Conservation (phyloP, 2,797 vertebrate genomes). For the Enteromius argenteus region DNA sequence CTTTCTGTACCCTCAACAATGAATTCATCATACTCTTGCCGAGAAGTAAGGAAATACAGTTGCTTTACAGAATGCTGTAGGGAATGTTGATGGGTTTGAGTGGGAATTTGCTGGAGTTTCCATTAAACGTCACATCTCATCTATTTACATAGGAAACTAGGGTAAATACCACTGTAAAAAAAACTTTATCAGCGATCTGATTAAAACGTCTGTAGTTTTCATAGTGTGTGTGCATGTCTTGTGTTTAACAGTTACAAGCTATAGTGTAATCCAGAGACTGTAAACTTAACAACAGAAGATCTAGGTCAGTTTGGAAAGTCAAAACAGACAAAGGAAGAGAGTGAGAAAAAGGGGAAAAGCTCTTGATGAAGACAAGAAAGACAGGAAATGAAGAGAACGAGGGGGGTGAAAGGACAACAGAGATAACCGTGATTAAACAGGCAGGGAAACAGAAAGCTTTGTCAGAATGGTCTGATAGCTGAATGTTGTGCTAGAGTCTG, state of each 20-base stretch:
- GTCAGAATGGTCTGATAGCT: not conserved
- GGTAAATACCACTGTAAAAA: not conserved
- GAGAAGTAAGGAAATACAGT: slow-evolving; percentile 41
- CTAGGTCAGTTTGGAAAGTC: slow-evolving; percentile 7
- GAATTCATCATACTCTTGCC: not conserved
- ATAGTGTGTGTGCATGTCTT: not conserved
- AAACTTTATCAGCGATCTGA: not conserved
- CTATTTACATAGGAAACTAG: slow-evolving; percentile 17
- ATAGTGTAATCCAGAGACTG: not conserved
- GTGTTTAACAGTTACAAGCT: not conserved
- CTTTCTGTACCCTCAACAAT: not conserved
- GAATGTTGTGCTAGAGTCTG: not conserved
- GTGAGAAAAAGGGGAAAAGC: not conserved
- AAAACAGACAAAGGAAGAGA: slow-evolving; percentile 26
- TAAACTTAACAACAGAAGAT: not conserved
- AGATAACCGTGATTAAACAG: slow-evolving; percentile 26
- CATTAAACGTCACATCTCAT: not conserved
- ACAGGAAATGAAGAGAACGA: slow-evolving; percentile 5
- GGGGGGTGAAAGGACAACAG: slow-evolving; percentile 1
- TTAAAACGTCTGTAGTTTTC: not conserved
- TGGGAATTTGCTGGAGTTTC: slow-evolving; percentile 15
- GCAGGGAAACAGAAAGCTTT: slow-evolving; percentile 15
- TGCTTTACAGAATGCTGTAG: not conserved
- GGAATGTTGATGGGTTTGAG: slow-evolving; percentile 41
- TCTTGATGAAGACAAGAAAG: slow-evolving; percentile 12